Conservation (phyloP, 1,140 invertebrate species). For the Drosophila persimilis region DNA sequence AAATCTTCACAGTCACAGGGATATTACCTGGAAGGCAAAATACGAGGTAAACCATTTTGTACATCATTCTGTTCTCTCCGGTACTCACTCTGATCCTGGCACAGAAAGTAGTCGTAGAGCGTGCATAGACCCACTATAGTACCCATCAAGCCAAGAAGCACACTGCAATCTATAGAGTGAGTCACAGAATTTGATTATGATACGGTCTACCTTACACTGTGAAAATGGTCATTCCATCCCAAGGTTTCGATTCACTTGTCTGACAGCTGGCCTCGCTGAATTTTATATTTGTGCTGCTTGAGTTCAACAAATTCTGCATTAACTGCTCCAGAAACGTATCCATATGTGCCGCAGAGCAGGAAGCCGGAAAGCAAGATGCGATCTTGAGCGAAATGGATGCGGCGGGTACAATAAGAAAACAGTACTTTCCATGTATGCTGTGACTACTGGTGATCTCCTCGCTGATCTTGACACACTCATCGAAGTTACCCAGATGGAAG, state of each 20-base stretch:
- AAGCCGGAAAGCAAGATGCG: constrained; percentile 15
- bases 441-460: neutral
- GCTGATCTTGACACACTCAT: constrained; percentile 49
- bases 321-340: constrained; percentile 3
- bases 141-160: constrained; percentile 37
- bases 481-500: constrained; percentile 59
- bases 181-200: neutral
- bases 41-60: neutral
- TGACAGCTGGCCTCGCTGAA: constrained; percentile 23
- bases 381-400: neutral
- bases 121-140: constrained; percentile 29
- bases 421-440: constrained; percentile 50
- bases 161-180: constrained; percentile 14
- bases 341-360: constrained; percentile 21
- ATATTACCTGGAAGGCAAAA: constrained; percentile 27
- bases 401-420: constrained; percentile 1
- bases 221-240: constrained; percentile 50
- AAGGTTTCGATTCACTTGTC: constrained; percentile 18
- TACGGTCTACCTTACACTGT: constrained; percentile 41
- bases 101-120: constrained; percentile 52
- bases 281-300: neutral
- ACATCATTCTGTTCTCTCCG: neutral
- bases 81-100: constrained; percentile 41
- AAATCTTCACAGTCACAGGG: constrained; percentile 34
- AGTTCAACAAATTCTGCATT: constrained; percentile 10